A percentile compares a stretch with the other conserved stretches of the same genome.
Conservation (phyloP, 1,140 invertebrate genomes). For the Philotrypesis tridentata region DNA sequence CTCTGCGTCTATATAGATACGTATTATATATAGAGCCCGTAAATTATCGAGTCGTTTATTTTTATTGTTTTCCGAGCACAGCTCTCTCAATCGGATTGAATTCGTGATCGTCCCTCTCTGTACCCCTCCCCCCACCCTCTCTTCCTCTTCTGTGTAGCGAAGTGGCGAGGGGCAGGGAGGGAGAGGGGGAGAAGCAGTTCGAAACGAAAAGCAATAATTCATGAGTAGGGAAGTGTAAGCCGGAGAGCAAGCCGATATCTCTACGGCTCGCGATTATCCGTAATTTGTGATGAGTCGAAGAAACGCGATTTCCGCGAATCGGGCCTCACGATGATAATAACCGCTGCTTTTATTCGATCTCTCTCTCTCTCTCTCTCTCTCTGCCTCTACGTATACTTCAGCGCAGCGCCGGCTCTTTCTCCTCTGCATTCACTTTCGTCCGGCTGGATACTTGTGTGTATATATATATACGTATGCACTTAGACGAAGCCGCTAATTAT, state of each 20-base stretch:
- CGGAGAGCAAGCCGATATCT: background rate
- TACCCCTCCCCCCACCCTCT: too few species aligned
- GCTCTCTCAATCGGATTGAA: slow-evolving; percentile 35
- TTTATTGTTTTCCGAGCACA: slow-evolving; percentile 18
- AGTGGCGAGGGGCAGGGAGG: too few species aligned
- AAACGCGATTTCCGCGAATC: slow-evolving; percentile 39
- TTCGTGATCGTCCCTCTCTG: slow-evolving; percentile 27
- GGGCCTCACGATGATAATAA: slow-evolving; percentile 17
- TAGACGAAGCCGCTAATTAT: background rate
- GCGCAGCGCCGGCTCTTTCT: too few species aligned
- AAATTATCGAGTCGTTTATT: slow-evolving; percentile 32
- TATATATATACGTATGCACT: background rate
- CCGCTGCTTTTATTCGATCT: background rate
- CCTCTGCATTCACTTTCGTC: background rate
- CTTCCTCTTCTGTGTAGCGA: too few species aligned
- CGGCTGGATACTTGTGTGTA: background rate
- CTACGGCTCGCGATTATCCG: slow-evolving; percentile 29
- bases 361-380: background rate
- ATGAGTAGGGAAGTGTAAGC: background rate
- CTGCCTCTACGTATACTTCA: too few species aligned
- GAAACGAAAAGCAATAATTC: slow-evolving; percentile 35
- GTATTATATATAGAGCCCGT: too few species aligned
- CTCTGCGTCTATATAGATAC: background rate
- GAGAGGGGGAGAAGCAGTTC: background rate
- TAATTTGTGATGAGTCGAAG: slow-evolving; percentile 40